These are phyloP conservation scores for Agonum fuliginosum DNA, from an alignment of 2,888 invertebrate genomes.

Conservation along the genomic window DNA sequence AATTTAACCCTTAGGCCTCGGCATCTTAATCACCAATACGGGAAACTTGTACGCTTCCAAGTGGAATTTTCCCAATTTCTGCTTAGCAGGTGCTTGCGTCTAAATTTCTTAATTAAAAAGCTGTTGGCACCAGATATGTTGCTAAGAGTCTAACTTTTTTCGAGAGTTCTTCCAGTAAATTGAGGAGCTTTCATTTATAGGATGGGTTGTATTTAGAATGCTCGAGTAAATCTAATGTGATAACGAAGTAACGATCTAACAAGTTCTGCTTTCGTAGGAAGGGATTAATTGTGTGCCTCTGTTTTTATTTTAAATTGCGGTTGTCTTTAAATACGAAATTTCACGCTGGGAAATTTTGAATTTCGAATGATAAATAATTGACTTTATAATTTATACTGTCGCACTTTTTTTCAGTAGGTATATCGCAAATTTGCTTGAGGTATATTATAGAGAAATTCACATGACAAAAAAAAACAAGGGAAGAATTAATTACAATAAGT, in stretches of 20 bases:
- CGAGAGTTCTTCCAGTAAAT: conserved; percentile 18
- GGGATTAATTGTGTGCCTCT: conserved; percentile 15
- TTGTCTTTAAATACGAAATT: conserved; percentile 9
- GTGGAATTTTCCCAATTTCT: conserved; percentile 50
- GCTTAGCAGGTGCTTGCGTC: conserved; percentile 34
- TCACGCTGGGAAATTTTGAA: conserved; percentile 4
- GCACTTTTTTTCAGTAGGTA: no score
- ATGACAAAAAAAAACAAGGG: no score
- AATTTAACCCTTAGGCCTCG: conserved; percentile 48
- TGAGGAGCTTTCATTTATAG: conserved; percentile 28
- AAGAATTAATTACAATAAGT: no score
- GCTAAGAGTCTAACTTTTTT: conserved; percentile 31
- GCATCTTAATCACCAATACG: conserved; percentile 53
- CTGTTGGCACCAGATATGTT: conserved; percentile 41
- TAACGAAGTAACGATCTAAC: conserved; percentile 37
- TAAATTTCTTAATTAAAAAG: conserved; percentile 49
- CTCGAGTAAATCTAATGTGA: conserved; percentile 35
- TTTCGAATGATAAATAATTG: no score
- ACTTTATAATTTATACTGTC: no score
- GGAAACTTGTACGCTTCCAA: conserved; percentile 35
- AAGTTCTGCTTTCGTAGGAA: conserved; percentile 9
- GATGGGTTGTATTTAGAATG: conserved; percentile 28
- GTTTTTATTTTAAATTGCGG: conserved; percentile 25
- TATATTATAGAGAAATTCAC: no score
- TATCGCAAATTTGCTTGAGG: no score